These are phyloP conservation scores for Anguilla marmorata DNA, from an alignment of 2,797 vertebrate species.

Conservation along the genomic window DNA sequence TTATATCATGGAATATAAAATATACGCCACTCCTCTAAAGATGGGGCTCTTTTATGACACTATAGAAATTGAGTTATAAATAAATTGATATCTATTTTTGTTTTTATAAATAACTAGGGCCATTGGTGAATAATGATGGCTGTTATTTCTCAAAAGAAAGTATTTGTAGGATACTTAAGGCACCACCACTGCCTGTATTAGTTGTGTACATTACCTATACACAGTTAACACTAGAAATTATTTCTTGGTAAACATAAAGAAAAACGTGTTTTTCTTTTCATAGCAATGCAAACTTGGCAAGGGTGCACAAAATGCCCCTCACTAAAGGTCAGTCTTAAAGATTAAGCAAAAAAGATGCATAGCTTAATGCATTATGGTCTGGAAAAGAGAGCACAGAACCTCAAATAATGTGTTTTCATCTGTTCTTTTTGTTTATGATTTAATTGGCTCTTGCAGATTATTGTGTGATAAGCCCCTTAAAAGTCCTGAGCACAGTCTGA, in stretches of 20 bases:
- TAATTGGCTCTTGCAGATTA: conserved; percentile 20
- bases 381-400: neutral
- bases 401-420: conserved; percentile 27
- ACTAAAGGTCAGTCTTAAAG: neutral
- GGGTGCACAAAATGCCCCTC: neutral
- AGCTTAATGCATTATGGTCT: neutral
- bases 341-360: neutral
- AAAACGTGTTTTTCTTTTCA: neutral
- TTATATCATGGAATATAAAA: too few species aligned
- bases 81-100: neutral
- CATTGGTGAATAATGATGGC: neutral
- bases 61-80: too few species aligned
- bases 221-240: neutral
- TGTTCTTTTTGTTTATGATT: conserved; percentile 39
- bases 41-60: too few species aligned
- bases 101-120: neutral
- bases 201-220: neutral
- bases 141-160: neutral
- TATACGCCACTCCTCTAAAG: too few species aligned
- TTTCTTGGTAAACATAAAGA: neutral
- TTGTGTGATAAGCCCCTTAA: conserved; percentile 24
- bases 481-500: neutral
- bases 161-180: neutral
- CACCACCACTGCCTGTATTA: neutral
- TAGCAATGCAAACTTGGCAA: neutral